Percentiles rank a stretch among this genome's conserved stretches.
Evolutionary conservation across 1,140 invertebrate species (phyloP).

Genomic region (Propsilocerus akamusi): DNA sequence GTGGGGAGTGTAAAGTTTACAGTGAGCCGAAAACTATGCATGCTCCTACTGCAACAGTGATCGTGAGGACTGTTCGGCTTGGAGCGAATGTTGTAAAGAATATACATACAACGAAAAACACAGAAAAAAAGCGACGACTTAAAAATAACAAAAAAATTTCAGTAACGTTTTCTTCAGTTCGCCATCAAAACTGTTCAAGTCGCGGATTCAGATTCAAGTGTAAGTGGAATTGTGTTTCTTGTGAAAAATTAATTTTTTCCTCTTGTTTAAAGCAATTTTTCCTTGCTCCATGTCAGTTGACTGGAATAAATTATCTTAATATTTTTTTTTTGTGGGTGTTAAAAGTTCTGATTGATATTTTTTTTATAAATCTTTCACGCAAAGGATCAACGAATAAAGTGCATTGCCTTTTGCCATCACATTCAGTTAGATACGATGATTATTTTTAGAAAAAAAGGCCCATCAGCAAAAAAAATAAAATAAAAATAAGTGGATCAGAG

Average conservation of each 20-base stretch:
- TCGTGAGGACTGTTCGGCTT: no score
- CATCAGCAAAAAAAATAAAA: no score
- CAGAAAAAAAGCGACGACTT: no score
- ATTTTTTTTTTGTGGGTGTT: neutral
- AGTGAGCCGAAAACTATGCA: no score
- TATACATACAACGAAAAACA: no score
- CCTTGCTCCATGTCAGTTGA: neutral
- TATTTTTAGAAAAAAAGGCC: no score
- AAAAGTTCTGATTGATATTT: neutral
- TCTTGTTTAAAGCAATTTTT: neutral
- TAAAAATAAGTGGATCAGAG: no score
- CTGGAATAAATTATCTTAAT: neutral
- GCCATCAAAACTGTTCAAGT: conserved; percentile 7
- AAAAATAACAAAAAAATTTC: no score
- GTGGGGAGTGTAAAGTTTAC: no score
- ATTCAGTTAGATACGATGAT: no score
- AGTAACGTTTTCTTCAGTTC: conserved; percentile 6
- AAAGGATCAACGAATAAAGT: neutral
- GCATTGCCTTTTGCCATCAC: neutral
- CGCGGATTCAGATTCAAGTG: conserved; percentile 7
- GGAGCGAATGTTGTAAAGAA: no score
- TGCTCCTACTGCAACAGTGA: no score
- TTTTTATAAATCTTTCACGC: neutral
- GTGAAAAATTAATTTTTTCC: neutral
- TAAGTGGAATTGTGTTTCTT: neutral